Evolutionary conservation across 2,888 invertebrate species (phyloP), one percentile per base, ranked within the genome.

Genomic region (Xylota segnis): DNA sequence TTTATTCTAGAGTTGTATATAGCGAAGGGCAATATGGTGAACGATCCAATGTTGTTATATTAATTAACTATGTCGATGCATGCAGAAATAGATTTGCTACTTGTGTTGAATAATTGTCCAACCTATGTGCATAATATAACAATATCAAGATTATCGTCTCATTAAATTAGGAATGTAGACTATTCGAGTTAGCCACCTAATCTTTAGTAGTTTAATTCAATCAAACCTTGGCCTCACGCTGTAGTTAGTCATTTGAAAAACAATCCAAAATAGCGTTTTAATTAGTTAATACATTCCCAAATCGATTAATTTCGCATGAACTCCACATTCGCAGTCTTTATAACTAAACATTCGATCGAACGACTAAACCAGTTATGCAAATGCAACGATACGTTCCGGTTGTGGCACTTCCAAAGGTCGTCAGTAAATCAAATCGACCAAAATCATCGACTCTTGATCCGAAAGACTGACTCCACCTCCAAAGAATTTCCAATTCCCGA

Each of bases 401-500:
- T 27, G 14, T 27, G 43, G 61, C 29, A 43, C 14, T 43, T 43
- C 3, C 50, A 50, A 23, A 50, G 50, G 50, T 50, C 50, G 50
- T 29, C 63, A 14, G 47, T 63, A 63, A 63, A 63, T 45, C 45
- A 63, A 29, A 6, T 63, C 32, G 4, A 10, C 50, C 50, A 29
- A 52, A n/a, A 52, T n/a, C 14, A 61, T 61, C 61, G 43, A 29
- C 14, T 27, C 61, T 29, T 27, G 61, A 14, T 61, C 43, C 16
- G 45, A 16, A n/a, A 32, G 32, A 47, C 63, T 63, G 14, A 63
- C 45, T 16, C 45, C 45, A 63, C 29, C 16, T 45, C 9, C 45
- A 63, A 63, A 63, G 45, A 61, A 61, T 43, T 9, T 4, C 10
- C 37, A 12, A 6, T 14, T 40, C 4, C n/a, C 43, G 6, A 27